Evolutionary conservation across 2,797 vertebrate species (phyloP), one percentile per base, ranked within the genome.

Genomic region (Anableps anableps): DNA sequence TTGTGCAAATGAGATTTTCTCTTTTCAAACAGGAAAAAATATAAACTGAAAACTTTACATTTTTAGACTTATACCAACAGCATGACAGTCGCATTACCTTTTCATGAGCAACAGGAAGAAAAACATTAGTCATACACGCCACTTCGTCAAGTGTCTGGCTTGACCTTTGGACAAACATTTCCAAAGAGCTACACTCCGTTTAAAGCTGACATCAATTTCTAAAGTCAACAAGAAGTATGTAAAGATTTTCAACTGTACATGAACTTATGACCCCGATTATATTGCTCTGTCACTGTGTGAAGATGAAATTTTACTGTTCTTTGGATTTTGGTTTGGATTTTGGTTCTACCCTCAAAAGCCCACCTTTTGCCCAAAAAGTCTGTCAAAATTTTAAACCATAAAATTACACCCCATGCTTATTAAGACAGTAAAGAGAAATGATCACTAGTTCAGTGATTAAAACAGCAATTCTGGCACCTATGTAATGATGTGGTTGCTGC

Each of bases 1-100:
- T 77, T 93, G 92, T 91, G 92, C 91, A 91, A 92, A 92, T 87
- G 70, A 84, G 79, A 89, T 60, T 6, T 77, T 83, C 82, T 86
- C 80, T 74, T 78, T 83, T 83, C 53, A 47, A 76, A 77, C 82
- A 72, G 78, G 71, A 71, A 31, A 2, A n/a, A 60, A 31, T 14
- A 60, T 31, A 58, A 81, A 85, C 19, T 76, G 78, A 83, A 89
- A 73, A 90, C 79, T 75, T 60, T 29, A 90, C 82, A 48, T 80
- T 26, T 86, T 58, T 75, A 53, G 62, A 80, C 41, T 83, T 78
- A 78, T 80, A 62, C 78, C 75, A 74, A 80, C 79, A 83, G 68
- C 19, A 60, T 60, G 58, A 60, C 29, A 31, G 29, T 87, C 84
- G 81, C 76, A 74, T 85, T 74, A 79, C 60, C 72, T 51, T 84